Evolutionary conservation across 2,888 invertebrate genomes (phyloP).

Genomic region (Sesia apiformis): DNA sequence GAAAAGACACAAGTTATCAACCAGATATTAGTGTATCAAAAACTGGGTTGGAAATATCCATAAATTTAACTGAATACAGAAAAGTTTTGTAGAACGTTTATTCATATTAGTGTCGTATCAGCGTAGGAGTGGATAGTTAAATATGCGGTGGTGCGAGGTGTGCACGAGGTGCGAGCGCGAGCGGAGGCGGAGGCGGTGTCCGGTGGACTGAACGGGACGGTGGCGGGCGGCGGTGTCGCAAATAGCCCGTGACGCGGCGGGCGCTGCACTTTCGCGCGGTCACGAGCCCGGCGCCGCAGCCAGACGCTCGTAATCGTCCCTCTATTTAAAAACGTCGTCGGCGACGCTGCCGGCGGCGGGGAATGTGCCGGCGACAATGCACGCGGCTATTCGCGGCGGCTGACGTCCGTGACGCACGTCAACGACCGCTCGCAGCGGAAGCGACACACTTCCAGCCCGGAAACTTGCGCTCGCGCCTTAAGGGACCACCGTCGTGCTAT

Average conservation of each 20-base stretch:
- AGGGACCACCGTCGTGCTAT: constrained; percentile 59
- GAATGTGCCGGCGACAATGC: constrained; percentile 41
- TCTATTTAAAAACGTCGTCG: constrained; percentile 71
- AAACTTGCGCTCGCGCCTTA: constrained; percentile 68
- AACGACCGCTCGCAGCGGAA: constrained; percentile 71
- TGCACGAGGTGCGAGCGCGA: constrained; percentile 10
- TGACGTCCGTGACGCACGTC: constrained; percentile 59
- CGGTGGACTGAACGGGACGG: constrained; percentile 10
- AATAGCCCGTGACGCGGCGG: constrained; percentile 70
- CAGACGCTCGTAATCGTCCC: constrained; percentile 68
- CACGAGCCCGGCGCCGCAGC: constrained; percentile 62
- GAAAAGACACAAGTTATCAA: too few species aligned
- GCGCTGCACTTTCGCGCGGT: constrained; percentile 71
- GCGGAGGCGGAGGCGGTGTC: constrained; percentile 7
- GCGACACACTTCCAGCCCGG: constrained; percentile 73
- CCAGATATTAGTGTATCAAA: too few species aligned
- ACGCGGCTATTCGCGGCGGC: constrained; percentile 9
- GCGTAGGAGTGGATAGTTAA: too few species aligned
- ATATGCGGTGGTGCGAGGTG: neutral
- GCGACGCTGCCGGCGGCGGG: constrained; percentile 38
- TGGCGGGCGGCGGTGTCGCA: constrained; percentile 26
- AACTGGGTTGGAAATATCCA: too few species aligned
- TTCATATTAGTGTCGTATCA: too few species aligned
- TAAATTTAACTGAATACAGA: too few species aligned
- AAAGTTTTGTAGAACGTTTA: too few species aligned